Percentiles rank a stretch among this genome's conserved stretches.
Evolutionary conservation across 2,888 invertebrate genomes (phyloP).

Genomic region (Ochropacha duplaris): DNA sequence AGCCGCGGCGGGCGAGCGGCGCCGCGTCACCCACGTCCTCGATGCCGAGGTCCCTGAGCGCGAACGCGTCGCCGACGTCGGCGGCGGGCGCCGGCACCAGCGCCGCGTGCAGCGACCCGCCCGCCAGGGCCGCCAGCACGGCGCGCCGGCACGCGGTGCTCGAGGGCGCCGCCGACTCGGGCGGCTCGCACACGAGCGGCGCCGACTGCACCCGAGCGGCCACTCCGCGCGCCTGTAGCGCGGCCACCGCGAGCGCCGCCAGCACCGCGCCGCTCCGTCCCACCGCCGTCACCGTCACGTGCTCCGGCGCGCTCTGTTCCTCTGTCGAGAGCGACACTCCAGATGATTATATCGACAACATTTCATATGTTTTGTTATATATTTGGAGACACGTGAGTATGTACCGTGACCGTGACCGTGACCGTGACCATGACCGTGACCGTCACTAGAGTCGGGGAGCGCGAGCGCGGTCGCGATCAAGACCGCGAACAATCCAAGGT

Average conservation of each 20-base stretch:
- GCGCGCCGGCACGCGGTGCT: conserved; percentile 30
- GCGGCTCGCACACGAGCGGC: conserved; percentile 21
- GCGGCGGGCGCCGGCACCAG: conserved; percentile 45
- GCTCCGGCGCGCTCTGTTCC: neutral
- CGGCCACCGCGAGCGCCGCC: conserved; percentile 31
- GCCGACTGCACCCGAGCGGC: conserved; percentile 27
- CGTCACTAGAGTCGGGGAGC: neutral
- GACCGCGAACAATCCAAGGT: neutral
- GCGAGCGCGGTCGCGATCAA: neutral
- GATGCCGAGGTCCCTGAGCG: conserved; percentile 55
- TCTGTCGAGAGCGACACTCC: neutral
- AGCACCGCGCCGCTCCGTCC: conserved; percentile 18
- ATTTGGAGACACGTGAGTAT: no score
- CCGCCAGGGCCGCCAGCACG: conserved; percentile 29
- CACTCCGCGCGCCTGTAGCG: conserved; percentile 16
- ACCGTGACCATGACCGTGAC: neutral
- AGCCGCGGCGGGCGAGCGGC: conserved; percentile 52
- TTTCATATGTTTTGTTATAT: no score
- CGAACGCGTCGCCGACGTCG: conserved; percentile 30
- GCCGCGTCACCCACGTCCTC: conserved; percentile 56
- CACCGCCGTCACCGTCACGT: conserved; percentile 26
- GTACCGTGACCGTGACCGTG: no score
- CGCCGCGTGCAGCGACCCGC: conserved; percentile 37
- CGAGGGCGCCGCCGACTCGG: conserved; percentile 11
- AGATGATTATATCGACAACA: no score